Base-by-base conservation (phyloP, 2,113 vertebrate genomes). In the Isichthys henryi region DNA sequence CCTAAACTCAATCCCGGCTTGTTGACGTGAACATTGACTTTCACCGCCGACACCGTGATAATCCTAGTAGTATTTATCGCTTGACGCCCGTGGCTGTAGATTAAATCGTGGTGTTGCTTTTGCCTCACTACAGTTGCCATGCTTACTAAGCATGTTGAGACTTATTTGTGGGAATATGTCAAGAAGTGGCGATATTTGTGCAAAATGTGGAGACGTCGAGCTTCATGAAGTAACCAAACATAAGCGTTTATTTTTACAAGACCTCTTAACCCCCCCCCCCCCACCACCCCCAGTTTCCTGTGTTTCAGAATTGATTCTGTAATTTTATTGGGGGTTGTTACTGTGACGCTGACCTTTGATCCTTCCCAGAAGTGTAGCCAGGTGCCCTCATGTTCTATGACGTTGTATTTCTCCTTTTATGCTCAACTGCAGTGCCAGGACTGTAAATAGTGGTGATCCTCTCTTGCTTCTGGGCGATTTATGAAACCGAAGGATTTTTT, bases 401-500 rank as follows among this genome's bases (percentile, higher is more conserved):
- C 19, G 66, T 66, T 52, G 10, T 19, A 15, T 87, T 17, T 90
- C 43, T 80, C 35, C 43, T 80, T 66, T 89, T 43, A 74, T 77
- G 86, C 35, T 70, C 85, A 46, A 13, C 27, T 88, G 82, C 50
- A 74, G 21, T 15, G 35, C 39, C 8, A 52, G n/a, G 2, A 31
- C n/a, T 80, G 62, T 70, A 70, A 43, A 62, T 58, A 53, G 11
- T 84, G 49, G 85, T 53, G 27, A 87, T 31, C 88, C 4, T 3
- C 21, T 88, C 4, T 58, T 83, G 49, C 17, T 66, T 10, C 86
- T 87, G 50, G 49, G 66, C n/a, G 80, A 58, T 17, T 49, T 45
- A 66, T 84, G 86, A 7, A 49, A 74, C 35, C 35, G 43, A 53
- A 35, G 5, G 56, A 50, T 46, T 91, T 92, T 66, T 62, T n/a